phyloP scores from a whole-genome alignment of 1,140 invertebrate species.

The Nephila pilipes region DNA sequence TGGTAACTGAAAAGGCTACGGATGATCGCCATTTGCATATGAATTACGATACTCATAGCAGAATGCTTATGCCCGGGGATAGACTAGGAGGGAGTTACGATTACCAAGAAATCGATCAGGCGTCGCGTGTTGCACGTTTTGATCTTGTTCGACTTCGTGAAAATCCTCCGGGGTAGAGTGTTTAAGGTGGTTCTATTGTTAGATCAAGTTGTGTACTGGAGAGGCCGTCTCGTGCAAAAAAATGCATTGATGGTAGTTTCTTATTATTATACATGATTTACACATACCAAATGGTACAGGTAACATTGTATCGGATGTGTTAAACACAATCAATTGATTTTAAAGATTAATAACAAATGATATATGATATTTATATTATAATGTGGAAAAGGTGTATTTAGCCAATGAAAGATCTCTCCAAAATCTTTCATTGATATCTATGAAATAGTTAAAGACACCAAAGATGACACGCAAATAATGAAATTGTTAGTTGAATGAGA shows the following conservation, averaged over 20 bases:
- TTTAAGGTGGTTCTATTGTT: not conserved
- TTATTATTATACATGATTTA: not conserved
- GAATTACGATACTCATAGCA: conserved; percentile 20
- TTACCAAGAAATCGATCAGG: conserved; percentile 58
- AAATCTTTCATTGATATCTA: too few relatives aligned
- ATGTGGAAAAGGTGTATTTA: too few relatives aligned
- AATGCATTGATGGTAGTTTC: not conserved
- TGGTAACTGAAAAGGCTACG: conserved; percentile 60
- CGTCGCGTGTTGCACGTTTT: conserved; percentile 52
- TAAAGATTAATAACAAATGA: too few relatives aligned
- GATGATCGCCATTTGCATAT: conserved; percentile 65
- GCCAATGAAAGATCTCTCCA: too few relatives aligned
- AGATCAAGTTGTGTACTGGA: not conserved
- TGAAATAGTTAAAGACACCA: too few relatives aligned
- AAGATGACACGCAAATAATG: too few relatives aligned
- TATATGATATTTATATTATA: too few relatives aligned
- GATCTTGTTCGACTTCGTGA: conserved; percentile 27
- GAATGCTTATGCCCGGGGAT: not conserved
- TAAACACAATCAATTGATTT: not conserved
- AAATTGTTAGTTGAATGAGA: too few relatives aligned
- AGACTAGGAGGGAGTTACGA: conserved; percentile 15
- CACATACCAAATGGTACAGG: not conserved
- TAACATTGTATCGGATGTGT: not conserved
- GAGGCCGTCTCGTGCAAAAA: not conserved
- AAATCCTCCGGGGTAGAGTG: not conserved